Evolutionary conservation across 2,113 vertebrate species (phyloP).

Genomic region (Syngnathus scovelli): DNA sequence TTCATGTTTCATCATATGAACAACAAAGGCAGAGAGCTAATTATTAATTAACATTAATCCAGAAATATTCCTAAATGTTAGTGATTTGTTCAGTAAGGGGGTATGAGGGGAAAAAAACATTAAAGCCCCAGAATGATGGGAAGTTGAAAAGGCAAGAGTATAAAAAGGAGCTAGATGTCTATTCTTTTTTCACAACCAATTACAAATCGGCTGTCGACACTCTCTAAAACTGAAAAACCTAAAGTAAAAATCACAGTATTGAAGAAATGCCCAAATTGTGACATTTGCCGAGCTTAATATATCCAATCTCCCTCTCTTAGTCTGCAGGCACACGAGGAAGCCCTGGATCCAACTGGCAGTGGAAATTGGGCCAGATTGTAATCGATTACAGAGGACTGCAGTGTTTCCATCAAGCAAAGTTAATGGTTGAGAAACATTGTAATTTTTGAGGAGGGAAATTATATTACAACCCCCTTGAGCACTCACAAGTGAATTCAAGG

Average conservation of each 20-base stretch:
- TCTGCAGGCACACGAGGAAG: slow-evolving; percentile 38
- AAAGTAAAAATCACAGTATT: neutral
- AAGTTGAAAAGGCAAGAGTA: slow-evolving; percentile 6
- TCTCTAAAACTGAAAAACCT: neutral
- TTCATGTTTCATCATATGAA: slow-evolving; percentile 41
- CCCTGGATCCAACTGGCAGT: slow-evolving; percentile 47
- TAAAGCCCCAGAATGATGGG: slow-evolving; percentile 11
- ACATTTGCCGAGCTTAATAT: slow-evolving; percentile 47
- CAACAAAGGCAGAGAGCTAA: slow-evolving; percentile 32
- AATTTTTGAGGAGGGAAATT: slow-evolving; percentile 38
- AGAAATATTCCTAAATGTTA: slow-evolving; percentile 32
- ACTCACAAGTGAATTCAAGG: slow-evolving; percentile 47
- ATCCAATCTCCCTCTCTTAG: slow-evolving; percentile 22
- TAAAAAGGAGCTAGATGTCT: slow-evolving; percentile 2
- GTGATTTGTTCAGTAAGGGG: neutral
- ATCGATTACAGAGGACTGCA: slow-evolving; percentile 48
- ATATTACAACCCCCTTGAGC: slow-evolving; percentile 44
- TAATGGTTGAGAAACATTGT: slow-evolving; percentile 31
- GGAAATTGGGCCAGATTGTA: slow-evolving; percentile 48
- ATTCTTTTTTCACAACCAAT: slow-evolving; percentile 19
- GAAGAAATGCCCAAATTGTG: slow-evolving; percentile 36
- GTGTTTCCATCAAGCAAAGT: slow-evolving; percentile 55
- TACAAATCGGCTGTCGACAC: neutral
- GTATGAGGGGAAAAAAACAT: neutral
- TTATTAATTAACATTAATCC: slow-evolving; percentile 41